These are phyloP conservation scores for Anthonomus grandis DNA, from an alignment of 1,140 invertebrate genomes.

Conservation along the genomic window DNA sequence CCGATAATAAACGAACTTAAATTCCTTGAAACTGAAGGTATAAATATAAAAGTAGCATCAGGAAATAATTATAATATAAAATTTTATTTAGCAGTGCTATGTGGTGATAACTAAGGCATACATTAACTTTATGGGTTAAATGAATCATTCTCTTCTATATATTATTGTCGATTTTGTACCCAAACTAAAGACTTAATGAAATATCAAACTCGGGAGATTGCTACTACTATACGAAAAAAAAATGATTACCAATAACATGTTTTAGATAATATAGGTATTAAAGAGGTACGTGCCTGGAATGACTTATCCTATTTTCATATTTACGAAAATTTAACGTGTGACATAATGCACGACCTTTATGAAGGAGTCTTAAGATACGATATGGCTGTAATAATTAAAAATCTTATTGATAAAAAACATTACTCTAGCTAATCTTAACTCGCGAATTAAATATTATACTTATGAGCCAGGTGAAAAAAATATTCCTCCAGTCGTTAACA, in stretches of 20 bases:
- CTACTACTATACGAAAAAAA: background rate
- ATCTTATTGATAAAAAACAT: no score
- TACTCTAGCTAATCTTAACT: no score
- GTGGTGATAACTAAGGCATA: conserved; percentile 6
- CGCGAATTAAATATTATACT: no score
- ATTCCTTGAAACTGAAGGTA: conserved; percentile 5
- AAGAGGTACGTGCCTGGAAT: no score
- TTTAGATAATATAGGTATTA: background rate
- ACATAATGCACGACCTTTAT: no score
- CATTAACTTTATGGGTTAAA: background rate
- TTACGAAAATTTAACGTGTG: no score
- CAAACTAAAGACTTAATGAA: background rate
- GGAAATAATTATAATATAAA: background rate
- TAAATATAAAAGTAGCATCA: conserved; percentile 3
- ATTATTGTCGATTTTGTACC: conserved; percentile 13
- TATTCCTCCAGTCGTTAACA: no score
- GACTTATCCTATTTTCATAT: no score
- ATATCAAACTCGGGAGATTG: background rate
- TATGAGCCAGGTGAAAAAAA: no score
- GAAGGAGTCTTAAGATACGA: no score
- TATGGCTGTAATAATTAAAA: no score
- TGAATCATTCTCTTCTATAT: conserved; percentile 2
- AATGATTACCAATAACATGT: background rate
- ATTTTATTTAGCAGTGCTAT: background rate
- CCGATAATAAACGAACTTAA: conserved; percentile 9